Percentiles rank a stretch among this genome's conserved stretches.
phyloP scores from a whole-genome alignment of 92 coral and sea anemone genomes.

The Muricea muricata region DNA sequence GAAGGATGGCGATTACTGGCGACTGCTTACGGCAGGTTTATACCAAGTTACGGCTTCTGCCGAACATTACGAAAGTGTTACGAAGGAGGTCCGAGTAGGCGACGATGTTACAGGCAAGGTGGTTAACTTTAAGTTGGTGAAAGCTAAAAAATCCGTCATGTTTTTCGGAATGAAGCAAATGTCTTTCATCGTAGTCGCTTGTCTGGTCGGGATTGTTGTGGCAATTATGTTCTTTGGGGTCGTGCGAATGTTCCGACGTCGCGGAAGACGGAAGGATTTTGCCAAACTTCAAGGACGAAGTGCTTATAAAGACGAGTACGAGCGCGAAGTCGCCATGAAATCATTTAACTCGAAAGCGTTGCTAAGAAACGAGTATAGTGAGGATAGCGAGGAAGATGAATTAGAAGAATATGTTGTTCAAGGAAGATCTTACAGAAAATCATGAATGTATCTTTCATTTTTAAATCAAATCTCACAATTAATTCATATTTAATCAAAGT shows the following conservation, averaged over 20 bases:
- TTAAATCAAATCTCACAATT: background rate
- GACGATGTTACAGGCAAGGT: constrained; percentile 78
- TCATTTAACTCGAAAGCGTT: constrained; percentile 96
- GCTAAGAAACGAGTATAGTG: constrained; percentile 89
- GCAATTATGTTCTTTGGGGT: constrained; percentile 72
- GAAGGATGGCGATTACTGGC: constrained; percentile 96
- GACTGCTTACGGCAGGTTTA: constrained; percentile 85
- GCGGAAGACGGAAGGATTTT: constrained; percentile 69
- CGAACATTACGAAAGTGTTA: constrained; percentile 71
- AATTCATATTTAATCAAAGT: background rate
- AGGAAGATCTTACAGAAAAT: constrained; percentile 16
- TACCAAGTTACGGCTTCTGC: constrained; percentile 84
- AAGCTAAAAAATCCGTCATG: background rate
- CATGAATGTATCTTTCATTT: background rate
- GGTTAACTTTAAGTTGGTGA: constrained; percentile 69
- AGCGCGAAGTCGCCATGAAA: constrained; percentile 78
- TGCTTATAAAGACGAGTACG: constrained; percentile 90
- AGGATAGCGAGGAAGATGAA: constrained; percentile 97
- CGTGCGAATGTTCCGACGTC: constrained; percentile 73
- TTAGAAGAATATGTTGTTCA: constrained; percentile 67
- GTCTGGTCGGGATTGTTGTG: constrained; percentile 68
- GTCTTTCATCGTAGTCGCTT: constrained; percentile 67
- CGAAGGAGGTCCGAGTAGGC: constrained; percentile 67
- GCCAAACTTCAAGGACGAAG: constrained; percentile 61
- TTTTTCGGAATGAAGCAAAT: constrained; percentile 81